phyloP scores from a whole-genome alignment of 2,888 invertebrate species.

The Molorchus minor region DNA sequence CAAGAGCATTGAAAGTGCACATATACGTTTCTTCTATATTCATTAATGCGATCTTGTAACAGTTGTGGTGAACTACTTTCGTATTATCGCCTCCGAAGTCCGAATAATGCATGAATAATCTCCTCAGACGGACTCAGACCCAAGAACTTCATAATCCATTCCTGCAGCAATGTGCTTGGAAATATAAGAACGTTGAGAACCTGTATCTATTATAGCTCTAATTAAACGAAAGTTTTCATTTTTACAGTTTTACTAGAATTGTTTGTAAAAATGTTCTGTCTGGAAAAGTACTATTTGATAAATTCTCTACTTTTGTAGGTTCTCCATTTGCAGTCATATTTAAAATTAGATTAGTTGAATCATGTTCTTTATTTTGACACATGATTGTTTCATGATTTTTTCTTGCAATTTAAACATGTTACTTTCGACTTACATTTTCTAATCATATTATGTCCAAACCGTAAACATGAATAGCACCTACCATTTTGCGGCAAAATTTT shows the following conservation, averaged over 20 bases:
- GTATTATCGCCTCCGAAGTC: no score
- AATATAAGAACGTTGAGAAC: background rate
- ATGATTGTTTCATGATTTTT: background rate
- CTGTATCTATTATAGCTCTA: no score
- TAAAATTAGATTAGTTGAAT: no score
- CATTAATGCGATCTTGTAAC: no score
- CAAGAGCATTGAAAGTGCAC: no score
- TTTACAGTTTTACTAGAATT: background rate
- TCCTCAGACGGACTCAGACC: no score
- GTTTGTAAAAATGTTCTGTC: background rate
- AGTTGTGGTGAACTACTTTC: no score
- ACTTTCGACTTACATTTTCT: background rate
- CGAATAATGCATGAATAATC: conserved; percentile 3
- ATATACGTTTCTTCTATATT: no score
- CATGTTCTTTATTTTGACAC: background rate
- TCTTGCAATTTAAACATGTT: background rate
- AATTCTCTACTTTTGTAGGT: background rate
- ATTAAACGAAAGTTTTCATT: background rate
- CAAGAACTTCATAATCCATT: background rate
- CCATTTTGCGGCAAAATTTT: background rate
- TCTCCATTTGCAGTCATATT: no score
- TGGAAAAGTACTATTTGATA: background rate
- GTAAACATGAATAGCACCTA: background rate
- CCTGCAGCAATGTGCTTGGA: background rate
- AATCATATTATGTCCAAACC: background rate